A percentile compares a stretch with the other conserved stretches of the same genome.
These are phyloP conservation scores for Neopelma chrysocephalum DNA, from an alignment of 2,797 vertebrate species.

Conservation along the genomic window DNA sequence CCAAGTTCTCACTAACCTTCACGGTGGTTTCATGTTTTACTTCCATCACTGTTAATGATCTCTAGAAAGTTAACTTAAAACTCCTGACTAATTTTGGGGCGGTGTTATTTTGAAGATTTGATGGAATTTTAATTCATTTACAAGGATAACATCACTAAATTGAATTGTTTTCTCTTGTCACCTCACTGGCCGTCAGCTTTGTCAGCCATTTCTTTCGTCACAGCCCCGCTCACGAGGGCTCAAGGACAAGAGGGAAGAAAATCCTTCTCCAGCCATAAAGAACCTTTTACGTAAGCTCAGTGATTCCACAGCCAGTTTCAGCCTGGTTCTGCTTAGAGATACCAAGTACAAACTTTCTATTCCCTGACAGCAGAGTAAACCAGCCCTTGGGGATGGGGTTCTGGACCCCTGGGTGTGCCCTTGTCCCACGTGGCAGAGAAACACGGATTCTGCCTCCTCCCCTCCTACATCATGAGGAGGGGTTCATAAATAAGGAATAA, in stretches of 20 bases:
- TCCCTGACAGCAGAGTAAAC: background rate
- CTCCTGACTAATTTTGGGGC: accelerated
- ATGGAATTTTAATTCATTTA: background rate
- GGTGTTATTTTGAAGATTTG: background rate
- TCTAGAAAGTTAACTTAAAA: background rate
- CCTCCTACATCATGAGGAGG: accelerated
- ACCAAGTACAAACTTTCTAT: accelerated
- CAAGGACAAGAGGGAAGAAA: background rate
- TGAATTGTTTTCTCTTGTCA: background rate
- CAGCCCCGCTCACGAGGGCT: background rate
- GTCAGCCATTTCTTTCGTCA: background rate
- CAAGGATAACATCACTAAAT: background rate
- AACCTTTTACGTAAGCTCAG: background rate
- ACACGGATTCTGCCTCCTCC: background rate
- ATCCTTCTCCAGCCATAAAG: background rate
- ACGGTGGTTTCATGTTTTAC: background rate
- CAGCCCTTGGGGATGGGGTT: background rate
- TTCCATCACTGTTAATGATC: background rate
- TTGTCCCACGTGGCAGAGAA: background rate
- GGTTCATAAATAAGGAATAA: background rate
- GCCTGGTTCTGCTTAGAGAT: background rate
- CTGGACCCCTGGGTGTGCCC: accelerated
- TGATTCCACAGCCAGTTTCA: background rate
- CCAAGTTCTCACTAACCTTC: background rate
- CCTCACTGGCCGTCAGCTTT: accelerated